Percentiles rank a stretch among this genome's conserved stretches.
Evolutionary conservation across 2,113 vertebrate species (phyloP).

Genomic region (Nycticebus coucang): DNA sequence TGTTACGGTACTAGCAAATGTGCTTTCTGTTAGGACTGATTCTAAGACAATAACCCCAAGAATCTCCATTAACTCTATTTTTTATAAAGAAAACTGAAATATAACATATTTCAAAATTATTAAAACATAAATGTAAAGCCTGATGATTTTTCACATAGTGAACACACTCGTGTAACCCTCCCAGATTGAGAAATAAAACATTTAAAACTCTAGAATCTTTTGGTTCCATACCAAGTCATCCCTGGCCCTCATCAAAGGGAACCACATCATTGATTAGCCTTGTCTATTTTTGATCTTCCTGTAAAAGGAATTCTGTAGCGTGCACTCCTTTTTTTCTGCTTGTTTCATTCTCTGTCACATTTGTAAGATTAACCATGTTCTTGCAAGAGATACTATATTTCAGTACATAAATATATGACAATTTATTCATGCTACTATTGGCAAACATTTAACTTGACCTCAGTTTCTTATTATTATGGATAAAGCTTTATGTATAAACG

Average conservation of each 20-base stretch:
- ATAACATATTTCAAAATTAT: not conserved
- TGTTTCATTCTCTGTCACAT: not conserved
- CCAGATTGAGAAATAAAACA: not conserved
- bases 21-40: not conserved
- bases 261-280: not conserved
- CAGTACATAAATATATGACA: not conserved
- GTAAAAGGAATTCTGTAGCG: not conserved
- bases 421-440: not conserved
- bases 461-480: not conserved
- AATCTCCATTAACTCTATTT: not conserved
- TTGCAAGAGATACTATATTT: not conserved
- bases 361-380: conserved; percentile 11
- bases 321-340: not conserved
- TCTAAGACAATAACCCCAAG: not conserved
- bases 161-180: not conserved
- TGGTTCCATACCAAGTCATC: not conserved
- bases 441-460: not conserved
- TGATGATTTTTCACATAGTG: not conserved
- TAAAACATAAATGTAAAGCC: not conserved
- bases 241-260: not conserved
- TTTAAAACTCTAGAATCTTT: not conserved
- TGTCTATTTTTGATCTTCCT: not conserved
- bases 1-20: not conserved
- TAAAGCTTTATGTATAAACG: not conserved
- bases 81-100: not conserved